Base-by-base conservation (phyloP, 2,888 invertebrate species). In the Cataglyphis rosenhaueri region DNA sequence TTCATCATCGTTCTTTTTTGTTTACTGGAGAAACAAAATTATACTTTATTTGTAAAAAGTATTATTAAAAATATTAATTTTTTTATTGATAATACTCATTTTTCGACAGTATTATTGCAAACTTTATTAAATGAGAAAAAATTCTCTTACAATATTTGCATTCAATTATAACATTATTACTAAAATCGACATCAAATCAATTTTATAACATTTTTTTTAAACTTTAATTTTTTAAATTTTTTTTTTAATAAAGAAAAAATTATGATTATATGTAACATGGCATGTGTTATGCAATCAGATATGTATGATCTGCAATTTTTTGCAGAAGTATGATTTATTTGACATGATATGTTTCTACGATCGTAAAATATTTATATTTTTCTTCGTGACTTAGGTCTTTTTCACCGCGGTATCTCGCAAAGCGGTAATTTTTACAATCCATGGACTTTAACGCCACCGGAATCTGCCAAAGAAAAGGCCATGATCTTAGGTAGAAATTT, bases 321-420 rank as follows among this genome's bases (percentile, higher is more conserved):
- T 38, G 3, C 25, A 52, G 3, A 25, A 65, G 12, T 2, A 15
- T 52, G 1, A 2, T 25, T 10, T 61, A 57, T 66, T 55, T 55
- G 3, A 3, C n/a, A 32, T 55, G 70, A 82, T 57, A 41, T 10
- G 21, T 75, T 74, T 66, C 12, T 2, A 25, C 5, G n/a, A 25
- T 3, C 18, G n/a, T 3, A 0, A 3, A 52, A 0, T 18, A 0
- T 68, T 41, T 48, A 74, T 3, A 0, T 18, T 62, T 55, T n/a
- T 32, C 0, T 21, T 32, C 9, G 1, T n/a, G 4, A 41, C 35
- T 70, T 44, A 97, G 97, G 96, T 82, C 92, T 97, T 15, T 97
- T 97, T 87, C 96, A 97, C 87, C 96, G 96, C 82, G 97, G 95
- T 1, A 97, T 97, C 84, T 96, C 97, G 0, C 96, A 97, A 92